These are phyloP conservation scores for Drosophila punjabiensis DNA, from an alignment of 1,140 invertebrate species.

Conservation along the genomic window DNA sequence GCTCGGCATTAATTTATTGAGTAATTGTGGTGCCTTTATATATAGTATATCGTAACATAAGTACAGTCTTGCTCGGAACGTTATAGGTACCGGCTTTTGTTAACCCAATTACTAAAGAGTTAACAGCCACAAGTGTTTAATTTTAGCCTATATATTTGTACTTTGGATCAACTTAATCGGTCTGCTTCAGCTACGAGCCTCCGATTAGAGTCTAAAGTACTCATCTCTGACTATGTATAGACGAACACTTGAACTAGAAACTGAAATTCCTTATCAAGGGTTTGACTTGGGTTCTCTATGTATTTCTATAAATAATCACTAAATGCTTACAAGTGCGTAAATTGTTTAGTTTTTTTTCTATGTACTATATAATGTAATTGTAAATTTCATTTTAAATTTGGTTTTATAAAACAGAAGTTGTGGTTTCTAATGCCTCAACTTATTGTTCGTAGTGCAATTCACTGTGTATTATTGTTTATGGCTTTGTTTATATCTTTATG, in stretches of 20 bases:
- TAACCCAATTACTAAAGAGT: neutral
- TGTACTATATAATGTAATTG: neutral
- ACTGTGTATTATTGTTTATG: conserved; percentile 15
- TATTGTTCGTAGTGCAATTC: conserved; percentile 17
- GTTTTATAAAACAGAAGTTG: neutral
- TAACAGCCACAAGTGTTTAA: conserved; percentile 14
- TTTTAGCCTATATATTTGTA: conserved; percentile 43
- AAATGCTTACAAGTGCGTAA: conserved; percentile 16
- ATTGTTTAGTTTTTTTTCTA: neutral
- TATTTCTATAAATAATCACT: neutral
- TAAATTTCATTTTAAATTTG: neutral
- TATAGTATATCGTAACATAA: neutral
- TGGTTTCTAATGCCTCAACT: neutral
- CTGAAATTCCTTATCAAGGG: conserved; percentile 53
- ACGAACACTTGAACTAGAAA: conserved; percentile 51
- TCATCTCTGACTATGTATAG: conserved; percentile 18
- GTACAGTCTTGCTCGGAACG: conserved; percentile 7
- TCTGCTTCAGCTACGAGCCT: neutral
- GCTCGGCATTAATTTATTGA: conserved; percentile 28
- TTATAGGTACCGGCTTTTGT: neutral
- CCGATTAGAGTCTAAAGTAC: conserved; percentile 65
- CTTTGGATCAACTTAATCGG: conserved; percentile 64
- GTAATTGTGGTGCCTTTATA: neutral
- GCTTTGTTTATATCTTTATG: conserved; percentile 50
- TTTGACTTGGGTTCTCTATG: conserved; percentile 5